Percentiles rank a stretch among this genome's conserved stretches.
Evolutionary conservation across 92 coral and sea anemone species (phyloP).

Genomic region (Bergia puertoricense): DNA sequence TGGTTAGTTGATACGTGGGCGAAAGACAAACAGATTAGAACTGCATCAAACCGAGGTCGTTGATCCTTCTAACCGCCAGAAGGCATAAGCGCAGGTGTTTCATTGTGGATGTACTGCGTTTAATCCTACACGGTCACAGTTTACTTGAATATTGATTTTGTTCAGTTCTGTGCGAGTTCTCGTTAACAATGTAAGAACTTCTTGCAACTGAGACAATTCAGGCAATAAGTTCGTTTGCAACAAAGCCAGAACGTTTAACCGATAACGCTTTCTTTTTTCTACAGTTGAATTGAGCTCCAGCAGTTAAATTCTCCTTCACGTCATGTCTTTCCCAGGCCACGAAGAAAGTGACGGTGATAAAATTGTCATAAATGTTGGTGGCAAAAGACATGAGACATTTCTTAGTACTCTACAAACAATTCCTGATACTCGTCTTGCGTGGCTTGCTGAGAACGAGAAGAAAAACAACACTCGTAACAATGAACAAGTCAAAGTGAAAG

Average conservation of each 20-base stretch:
- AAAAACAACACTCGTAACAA: conserved; percentile 57
- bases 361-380: conserved; percentile 90
- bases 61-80: background rate
- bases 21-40: conserved; percentile 18
- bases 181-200: background rate
- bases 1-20: conserved; percentile 3
- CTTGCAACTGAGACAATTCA: background rate
- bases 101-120: no score
- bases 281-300: background rate
- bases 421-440: conserved; percentile 93
- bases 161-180: background rate
- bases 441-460: conserved; percentile 84
- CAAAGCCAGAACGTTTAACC: background rate
- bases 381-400: conserved; percentile 89
- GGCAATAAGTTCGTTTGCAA: background rate
- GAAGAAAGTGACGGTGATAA: conserved; percentile 75
- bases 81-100: conserved; percentile 24
- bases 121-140: background rate
- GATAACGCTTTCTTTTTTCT: background rate
- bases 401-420: conserved; percentile 84
- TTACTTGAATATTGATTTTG: background rate
- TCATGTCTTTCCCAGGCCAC: conserved; percentile 56
- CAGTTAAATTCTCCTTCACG: background rate
- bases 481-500: conserved; percentile 54
- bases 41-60: background rate